These are phyloP conservation scores for Montifringilla adamsi DNA, from an alignment of 2,113 vertebrate genomes.

Conservation along the genomic window DNA sequence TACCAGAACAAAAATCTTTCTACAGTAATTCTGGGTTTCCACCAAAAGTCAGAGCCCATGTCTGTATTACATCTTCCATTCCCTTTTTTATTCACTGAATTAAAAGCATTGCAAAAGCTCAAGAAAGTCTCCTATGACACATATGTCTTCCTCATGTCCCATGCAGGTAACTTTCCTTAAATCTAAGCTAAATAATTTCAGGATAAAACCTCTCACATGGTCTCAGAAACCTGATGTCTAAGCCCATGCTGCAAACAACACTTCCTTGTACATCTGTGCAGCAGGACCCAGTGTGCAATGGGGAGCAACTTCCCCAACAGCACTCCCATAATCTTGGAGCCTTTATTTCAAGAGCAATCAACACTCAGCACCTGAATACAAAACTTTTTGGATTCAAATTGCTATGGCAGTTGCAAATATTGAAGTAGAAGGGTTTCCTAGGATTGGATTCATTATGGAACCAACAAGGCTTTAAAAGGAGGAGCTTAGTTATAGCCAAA, in stretches of 20 bases:
- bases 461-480: background rate
- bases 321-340: accelerated
- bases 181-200: background rate
- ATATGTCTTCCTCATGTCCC: background rate
- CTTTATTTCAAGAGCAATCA: background rate
- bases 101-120: background rate
- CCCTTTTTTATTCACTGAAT: background rate
- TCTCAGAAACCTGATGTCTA: background rate
- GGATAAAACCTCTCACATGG: background rate
- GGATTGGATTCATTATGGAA: background rate
- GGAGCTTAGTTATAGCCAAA: background rate
- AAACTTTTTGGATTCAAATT: background rate
- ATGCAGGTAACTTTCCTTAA: background rate
- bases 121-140: background rate
- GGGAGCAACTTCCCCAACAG: background rate
- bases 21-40: background rate
- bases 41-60: background rate
- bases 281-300: background rate
- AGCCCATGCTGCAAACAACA: background rate
- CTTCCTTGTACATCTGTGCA: background rate
- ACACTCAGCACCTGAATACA: background rate
- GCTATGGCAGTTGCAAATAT: background rate
- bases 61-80: background rate
- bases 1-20: background rate
- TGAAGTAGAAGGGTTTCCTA: background rate